Evolutionary conservation across 2,113 vertebrate genomes (phyloP), one percentile per base, ranked within the genome.

Genomic region (Oncorhynchus kisutch): DNA sequence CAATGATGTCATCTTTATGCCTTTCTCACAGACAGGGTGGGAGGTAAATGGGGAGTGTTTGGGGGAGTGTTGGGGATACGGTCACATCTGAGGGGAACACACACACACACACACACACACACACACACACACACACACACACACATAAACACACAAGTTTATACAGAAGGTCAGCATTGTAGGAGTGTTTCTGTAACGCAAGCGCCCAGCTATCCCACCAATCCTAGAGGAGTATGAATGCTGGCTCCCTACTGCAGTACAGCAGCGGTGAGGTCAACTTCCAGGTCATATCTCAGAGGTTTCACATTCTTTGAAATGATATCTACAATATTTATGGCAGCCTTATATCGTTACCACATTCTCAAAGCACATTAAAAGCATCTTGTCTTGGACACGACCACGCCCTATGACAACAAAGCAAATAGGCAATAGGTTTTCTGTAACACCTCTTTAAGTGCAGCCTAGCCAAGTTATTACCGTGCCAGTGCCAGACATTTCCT

Each of bases 1-100:
- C 59, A 29, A 29, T 57, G 86, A 88, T 84, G 88, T 90, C 84
- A 88, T 84, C 65, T 18, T 14, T 20, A n/a, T 29, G 12, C 71
- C 67, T 79, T 81, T 77, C 74, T 71, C 57, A 59, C 20, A 64
- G 75, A 82, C 74, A 59, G 67, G 0, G 62, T 25, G 20, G 70
- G 60, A 48, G 72, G 75, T 49, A 82, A 71, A 72, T 76, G n/a
- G 75, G 77, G 71, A 48, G 22, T 13, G 25, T 27, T 25, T 25
- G 24, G 12, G 25, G 5, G 45, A 31, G 49, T 54, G 27, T 3
- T 45, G 5, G 77, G 45, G 3, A 24, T 11, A n/a, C 29, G 39
- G 9, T 45, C 39, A 45, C 8, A 45, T 45, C 85, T 78, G 70
- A 77, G 78, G 76, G 51, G 27, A 83, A 34, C 31, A 34, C 5